phyloP scores from a whole-genome alignment of 2,113 vertebrate species.

The Malurus elegans region DNA sequence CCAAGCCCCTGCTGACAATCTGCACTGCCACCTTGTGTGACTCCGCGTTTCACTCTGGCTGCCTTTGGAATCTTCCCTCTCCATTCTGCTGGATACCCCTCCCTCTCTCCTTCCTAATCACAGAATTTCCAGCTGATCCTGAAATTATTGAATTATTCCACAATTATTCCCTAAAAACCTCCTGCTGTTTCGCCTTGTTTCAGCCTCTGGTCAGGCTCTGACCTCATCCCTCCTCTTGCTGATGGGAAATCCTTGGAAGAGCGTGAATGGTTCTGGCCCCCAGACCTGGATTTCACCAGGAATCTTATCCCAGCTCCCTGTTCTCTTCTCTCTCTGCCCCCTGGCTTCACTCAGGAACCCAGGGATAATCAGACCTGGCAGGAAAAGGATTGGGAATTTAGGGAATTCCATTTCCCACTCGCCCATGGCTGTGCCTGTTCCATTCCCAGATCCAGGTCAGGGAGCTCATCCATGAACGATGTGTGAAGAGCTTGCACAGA shows the following conservation, averaged over 20 bases:
- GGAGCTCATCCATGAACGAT: neutral
- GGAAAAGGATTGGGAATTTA: neutral
- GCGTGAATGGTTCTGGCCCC: neutral
- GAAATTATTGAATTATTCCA: rapidly evolving
- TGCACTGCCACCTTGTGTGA: conserved; percentile 66
- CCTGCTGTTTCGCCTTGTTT: neutral
- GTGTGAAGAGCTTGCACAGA: neutral
- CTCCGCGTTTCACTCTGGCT: neutral
- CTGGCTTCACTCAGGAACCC: neutral
- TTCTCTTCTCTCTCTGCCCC: neutral
- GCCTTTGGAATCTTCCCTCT: neutral
- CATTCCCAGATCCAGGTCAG: neutral
- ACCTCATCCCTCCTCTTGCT: neutral
- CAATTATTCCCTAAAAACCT: neutral
- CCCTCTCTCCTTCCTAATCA: neutral
- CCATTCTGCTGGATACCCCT: rapidly evolving
- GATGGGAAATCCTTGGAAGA: neutral
- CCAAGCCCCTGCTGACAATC: conserved; percentile 15
- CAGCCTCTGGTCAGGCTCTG: neutral
- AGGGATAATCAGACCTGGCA: neutral
- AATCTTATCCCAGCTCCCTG: neutral
- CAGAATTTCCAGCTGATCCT: neutral
- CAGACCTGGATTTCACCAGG: neutral
- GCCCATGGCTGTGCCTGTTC: neutral
- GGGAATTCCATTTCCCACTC: neutral